Evolutionary conservation across 2,797 vertebrate species (phyloP).

Genomic region (Liasis olivaceus): DNA sequence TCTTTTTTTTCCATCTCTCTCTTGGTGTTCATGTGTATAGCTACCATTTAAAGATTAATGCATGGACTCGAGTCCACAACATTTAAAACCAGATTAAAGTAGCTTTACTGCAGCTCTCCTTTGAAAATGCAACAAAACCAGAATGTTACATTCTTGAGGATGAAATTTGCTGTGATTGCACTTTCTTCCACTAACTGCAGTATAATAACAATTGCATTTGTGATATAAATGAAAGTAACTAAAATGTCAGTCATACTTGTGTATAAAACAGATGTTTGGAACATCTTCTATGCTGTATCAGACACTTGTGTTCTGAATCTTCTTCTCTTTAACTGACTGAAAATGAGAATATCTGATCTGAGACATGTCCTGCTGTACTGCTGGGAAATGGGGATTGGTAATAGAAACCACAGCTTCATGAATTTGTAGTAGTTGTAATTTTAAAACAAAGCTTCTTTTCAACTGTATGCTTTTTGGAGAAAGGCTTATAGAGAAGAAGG

Average conservation of each 20-base stretch:
- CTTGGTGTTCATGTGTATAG: neutral
- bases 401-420: conserved; percentile 29
- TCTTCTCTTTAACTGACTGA: neutral
- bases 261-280: conserved; percentile 15
- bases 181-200: neutral
- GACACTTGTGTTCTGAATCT: conserved; percentile 10
- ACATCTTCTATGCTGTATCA: neutral
- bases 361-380: neutral
- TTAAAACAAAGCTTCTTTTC: conserved; percentile 36
- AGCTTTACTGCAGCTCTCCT: too few species aligned
- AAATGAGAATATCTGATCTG: neutral
- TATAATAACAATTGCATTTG: neutral
- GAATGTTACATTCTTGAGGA: neutral
- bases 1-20: neutral
- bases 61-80: neutral
- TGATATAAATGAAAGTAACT: neutral
- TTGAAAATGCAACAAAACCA: neutral
- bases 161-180: neutral
- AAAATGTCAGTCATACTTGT: neutral
- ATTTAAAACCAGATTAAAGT: neutral
- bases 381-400: conserved; percentile 27
- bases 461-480: neutral
- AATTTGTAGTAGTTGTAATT: conserved; percentile 37
- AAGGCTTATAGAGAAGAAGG: accelerated
- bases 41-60: neutral